phyloP scores from a whole-genome alignment of 2,888 invertebrate genomes.

The Frankliniella intonsa region DNA sequence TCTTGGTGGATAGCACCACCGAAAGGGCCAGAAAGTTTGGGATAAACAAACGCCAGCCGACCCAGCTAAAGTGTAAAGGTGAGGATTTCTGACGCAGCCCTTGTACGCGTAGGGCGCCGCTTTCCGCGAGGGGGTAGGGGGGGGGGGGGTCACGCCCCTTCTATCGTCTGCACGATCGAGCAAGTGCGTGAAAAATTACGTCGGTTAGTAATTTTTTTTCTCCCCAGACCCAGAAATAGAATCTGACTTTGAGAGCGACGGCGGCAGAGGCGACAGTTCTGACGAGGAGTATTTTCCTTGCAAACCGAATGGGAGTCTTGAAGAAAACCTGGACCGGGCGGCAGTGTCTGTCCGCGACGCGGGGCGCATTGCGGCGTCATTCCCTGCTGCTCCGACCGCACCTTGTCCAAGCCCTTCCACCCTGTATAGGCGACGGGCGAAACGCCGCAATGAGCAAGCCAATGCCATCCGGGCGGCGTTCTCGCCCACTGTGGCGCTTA shows the following conservation, averaged over 20 bases:
- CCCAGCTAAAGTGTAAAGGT: too few species aligned
- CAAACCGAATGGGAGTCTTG: background rate
- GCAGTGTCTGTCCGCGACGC: background rate
- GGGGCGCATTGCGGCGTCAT: background rate
- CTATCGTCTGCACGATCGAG: too few species aligned
- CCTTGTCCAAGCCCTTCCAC: background rate
- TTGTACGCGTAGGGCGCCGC: too few species aligned
- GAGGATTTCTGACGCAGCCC: too few species aligned
- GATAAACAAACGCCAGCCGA: too few species aligned
- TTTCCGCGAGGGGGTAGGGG: too few species aligned
- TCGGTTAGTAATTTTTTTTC: too few species aligned
- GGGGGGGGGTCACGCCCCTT: too few species aligned
- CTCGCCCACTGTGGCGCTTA: background rate
- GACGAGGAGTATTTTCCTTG: background rate
- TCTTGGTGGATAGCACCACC: too few species aligned
- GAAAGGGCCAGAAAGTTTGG: too few species aligned
- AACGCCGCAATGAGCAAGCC: background rate
- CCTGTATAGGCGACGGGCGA: background rate
- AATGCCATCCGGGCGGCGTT: background rate
- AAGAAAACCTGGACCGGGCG: background rate
- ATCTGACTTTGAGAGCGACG: background rate
- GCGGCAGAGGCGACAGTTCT: background rate
- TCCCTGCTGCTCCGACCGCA: background rate
- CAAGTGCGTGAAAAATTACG: too few species aligned
- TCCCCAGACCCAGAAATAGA: too few species aligned